Conservation (phyloP, 2,888 invertebrate species). For the Cephalotes varians region DNA sequence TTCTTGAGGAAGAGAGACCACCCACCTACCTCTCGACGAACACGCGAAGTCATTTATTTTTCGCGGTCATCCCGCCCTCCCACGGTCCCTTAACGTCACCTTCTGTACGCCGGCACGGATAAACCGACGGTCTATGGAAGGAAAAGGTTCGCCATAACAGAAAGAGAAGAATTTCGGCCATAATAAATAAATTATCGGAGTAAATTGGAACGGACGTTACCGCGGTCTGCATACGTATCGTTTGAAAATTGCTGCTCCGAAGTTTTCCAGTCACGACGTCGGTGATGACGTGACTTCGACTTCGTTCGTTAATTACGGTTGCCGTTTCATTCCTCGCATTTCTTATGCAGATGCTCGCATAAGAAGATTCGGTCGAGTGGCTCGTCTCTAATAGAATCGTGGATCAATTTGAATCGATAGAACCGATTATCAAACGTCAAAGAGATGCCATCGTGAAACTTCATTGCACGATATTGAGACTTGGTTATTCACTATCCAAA, state of each 20-base stretch:
- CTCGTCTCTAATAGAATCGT: slow-evolving; percentile 45
- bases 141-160: slow-evolving; percentile 17
- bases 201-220: slow-evolving; percentile 53
- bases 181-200: slow-evolving; percentile 45
- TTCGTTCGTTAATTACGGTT: slow-evolving; percentile 46
- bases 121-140: slow-evolving; percentile 18
- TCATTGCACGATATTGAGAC: slow-evolving; percentile 2
- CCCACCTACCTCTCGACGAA: slow-evolving; percentile 62
- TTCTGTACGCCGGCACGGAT: slow-evolving; percentile 25
- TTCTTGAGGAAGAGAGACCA: slow-evolving; percentile 46
- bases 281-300: slow-evolving; percentile 42
- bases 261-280: slow-evolving; percentile 48
- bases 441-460: slow-evolving; percentile 12
- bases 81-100: not conserved
- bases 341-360: slow-evolving; percentile 52
- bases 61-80: slow-evolving; percentile 37
- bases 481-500: not conserved
- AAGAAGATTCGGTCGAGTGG: slow-evolving; percentile 36
- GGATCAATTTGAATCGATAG: slow-evolving; percentile 16
- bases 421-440: slow-evolving; percentile 37
- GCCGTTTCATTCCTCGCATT: slow-evolving; percentile 31
- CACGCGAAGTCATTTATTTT: slow-evolving; percentile 74
- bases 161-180: slow-evolving; percentile 40
- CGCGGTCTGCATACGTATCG: slow-evolving; percentile 46
- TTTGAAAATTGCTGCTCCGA: slow-evolving; percentile 42